A percentile compares a stretch with the other conserved stretches of the same genome.
Conservation (phyloP, 1,140 invertebrate genomes). For the Hydropsyche tenuis region DNA sequence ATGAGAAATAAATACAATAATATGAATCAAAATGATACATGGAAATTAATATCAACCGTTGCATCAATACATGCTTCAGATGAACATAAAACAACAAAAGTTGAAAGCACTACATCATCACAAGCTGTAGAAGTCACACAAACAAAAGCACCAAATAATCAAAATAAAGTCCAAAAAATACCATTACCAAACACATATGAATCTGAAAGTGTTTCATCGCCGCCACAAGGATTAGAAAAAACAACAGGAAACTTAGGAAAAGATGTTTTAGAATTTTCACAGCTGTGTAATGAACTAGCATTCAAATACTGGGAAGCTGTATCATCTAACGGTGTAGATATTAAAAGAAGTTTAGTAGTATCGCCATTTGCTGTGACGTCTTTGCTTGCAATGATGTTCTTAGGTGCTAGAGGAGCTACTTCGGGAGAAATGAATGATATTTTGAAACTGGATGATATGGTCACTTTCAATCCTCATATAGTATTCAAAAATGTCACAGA, state of each 20-base stretch:
- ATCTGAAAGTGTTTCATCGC: neutral
- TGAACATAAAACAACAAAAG: neutral
- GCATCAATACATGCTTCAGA: conserved; percentile 52
- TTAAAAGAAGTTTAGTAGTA: conserved; percentile 77
- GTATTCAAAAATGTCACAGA: conserved; percentile 84
- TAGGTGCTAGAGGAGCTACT: conserved; percentile 85
- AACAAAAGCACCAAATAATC: conserved; percentile 46
- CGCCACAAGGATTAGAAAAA: conserved; percentile 71
- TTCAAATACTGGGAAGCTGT: conserved; percentile 80
- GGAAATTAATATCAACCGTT: conserved; percentile 60
- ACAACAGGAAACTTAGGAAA: conserved; percentile 72
- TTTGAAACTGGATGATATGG: conserved; percentile 82
- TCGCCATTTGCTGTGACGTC: conserved; percentile 86
- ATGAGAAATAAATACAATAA: conserved; percentile 48
- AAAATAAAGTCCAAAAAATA: neutral
- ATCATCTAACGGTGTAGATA: conserved; percentile 71
- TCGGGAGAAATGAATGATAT: conserved; percentile 89
- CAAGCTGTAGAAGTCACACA: neutral
- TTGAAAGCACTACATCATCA: neutral
- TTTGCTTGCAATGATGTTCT: conserved; percentile 85
- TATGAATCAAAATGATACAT: conserved; percentile 55
- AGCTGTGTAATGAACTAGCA: conserved; percentile 83
- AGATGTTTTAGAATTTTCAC: conserved; percentile 73
- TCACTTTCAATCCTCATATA: conserved; percentile 86
- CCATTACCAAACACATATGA: neutral